Conservation (phyloP, 2,113 vertebrate genomes). For the Camelus bactrianus region DNA sequence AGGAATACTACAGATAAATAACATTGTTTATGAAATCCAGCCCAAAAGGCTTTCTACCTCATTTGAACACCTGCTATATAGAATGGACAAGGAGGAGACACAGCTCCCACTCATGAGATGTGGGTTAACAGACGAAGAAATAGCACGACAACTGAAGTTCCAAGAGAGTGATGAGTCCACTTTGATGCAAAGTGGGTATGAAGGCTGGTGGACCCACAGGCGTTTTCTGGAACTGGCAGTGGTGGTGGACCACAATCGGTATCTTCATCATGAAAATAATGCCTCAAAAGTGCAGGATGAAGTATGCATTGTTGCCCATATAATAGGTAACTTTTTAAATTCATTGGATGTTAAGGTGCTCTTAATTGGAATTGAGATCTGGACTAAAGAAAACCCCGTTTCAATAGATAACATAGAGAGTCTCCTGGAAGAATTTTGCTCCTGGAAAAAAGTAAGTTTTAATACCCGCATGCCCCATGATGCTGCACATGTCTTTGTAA, state of each 20-base stretch:
- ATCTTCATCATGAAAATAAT: background rate
- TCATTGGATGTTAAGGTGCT: background rate
- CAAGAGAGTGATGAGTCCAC: background rate
- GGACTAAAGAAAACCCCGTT: background rate
- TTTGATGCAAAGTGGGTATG: background rate
- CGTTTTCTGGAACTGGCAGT: background rate
- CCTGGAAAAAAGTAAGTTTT: background rate
- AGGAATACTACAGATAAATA: slow-evolving; percentile 64
- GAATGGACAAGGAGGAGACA: background rate
- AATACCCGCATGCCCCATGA: background rate
- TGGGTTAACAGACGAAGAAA: slow-evolving; percentile 47
- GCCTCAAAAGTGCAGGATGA: background rate
- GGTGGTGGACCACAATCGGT: background rate
- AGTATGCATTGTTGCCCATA: background rate
- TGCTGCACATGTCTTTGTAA: slow-evolving; percentile 13
- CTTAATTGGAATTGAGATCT: slow-evolving; percentile 32
- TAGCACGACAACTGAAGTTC: slow-evolving; percentile 57
- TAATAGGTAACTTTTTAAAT: background rate
- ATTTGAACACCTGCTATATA: slow-evolving; percentile 80
- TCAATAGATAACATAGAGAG: rapidly evolving
- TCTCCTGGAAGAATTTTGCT: background rate
- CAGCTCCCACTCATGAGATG: background rate
- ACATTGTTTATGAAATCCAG: slow-evolving; percentile 73
- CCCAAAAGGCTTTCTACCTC: slow-evolving; percentile 22
- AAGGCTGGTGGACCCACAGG: slow-evolving; percentile 72